Percentiles rank a stretch among this genome's conserved stretches.
Evolutionary conservation across 1,140 invertebrate species (phyloP).

Genomic region (Procambarus virginalis): DNA sequence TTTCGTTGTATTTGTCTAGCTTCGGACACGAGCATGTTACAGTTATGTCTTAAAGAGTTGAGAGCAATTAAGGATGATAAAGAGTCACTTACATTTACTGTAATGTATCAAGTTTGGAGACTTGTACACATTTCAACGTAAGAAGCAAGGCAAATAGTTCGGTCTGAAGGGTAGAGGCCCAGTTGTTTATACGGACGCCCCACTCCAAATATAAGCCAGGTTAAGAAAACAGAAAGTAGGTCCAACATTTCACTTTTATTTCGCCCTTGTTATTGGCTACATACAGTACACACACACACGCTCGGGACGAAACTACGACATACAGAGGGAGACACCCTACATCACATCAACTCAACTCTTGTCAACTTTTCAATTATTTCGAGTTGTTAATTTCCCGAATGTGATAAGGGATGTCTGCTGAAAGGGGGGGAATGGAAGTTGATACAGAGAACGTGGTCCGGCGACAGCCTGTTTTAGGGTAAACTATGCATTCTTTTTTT

Average conservation of each 20-base stretch:
- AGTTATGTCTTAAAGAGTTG: too few species aligned
- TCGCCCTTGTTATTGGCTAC: constrained; percentile 62
- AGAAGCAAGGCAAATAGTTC: too few species aligned
- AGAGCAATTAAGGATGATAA: too few species aligned
- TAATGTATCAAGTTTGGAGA: too few species aligned
- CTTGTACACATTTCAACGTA: too few species aligned
- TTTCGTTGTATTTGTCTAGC: too few species aligned
- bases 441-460: constrained; percentile 7
- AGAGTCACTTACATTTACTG: too few species aligned
- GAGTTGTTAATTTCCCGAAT: constrained; percentile 1
- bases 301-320: constrained; percentile 65
- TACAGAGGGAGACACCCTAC: constrained; percentile 39
- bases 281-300: constrained; percentile 67
- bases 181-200: too few species aligned
- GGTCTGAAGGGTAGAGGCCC: too few species aligned
- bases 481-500: constrained; percentile 51
- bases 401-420: constrained; percentile 5
- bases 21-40: too few species aligned
- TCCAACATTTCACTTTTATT: constrained; percentile 62
- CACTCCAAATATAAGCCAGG: too few species aligned
- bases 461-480: constrained; percentile 33
- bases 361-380: neutral
- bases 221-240: constrained; percentile 8
- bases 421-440: constrained; percentile 1
- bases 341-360: constrained; percentile 3